Percentiles rank a stretch among this genome's conserved stretches.
These are phyloP conservation scores for Hyla sarda DNA, from an alignment of 2,113 vertebrate genomes.

Conservation along the genomic window DNA sequence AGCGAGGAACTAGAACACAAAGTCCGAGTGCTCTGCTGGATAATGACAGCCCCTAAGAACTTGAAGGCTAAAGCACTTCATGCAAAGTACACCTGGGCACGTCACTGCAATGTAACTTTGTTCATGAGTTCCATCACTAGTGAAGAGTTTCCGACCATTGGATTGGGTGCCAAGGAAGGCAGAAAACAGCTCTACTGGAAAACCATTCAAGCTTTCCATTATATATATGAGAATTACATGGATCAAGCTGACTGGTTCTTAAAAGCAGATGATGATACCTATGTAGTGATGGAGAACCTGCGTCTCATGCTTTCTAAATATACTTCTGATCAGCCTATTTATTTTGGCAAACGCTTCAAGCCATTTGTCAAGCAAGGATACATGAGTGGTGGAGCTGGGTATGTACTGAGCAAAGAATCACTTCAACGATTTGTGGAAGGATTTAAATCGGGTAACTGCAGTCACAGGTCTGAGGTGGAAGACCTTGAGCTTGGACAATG, in stretches of 20 bases:
- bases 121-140: constrained; percentile 76
- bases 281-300: constrained; percentile 66
- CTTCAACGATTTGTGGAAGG: constrained; percentile 71
- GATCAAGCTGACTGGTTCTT: constrained; percentile 78
- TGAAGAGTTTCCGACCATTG: constrained; percentile 70
- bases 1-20: constrained; percentile 70
- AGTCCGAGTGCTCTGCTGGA: constrained; percentile 78
- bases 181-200: constrained; percentile 79
- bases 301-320: constrained; percentile 75
- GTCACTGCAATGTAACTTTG: constrained; percentile 71
- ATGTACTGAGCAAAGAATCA: constrained; percentile 75
- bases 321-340: constrained; percentile 71
- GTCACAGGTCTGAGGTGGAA: constrained; percentile 72
- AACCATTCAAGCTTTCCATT: constrained; percentile 77
- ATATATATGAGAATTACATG: constrained; percentile 71
- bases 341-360: constrained; percentile 77
- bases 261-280: constrained; percentile 78
- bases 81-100: constrained; percentile 73
- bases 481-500: constrained; percentile 78
- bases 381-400: constrained; percentile 68
- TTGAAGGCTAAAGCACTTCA: constrained; percentile 70
- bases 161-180: constrained; percentile 73
- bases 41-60: constrained; percentile 71
- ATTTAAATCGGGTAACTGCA: constrained; percentile 70
- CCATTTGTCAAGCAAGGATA: constrained; percentile 68